A percentile compares a stretch with the other conserved stretches of the same genome.
Conservation (phyloP, 2,888 invertebrate genomes). For the Drosophila limbata region DNA sequence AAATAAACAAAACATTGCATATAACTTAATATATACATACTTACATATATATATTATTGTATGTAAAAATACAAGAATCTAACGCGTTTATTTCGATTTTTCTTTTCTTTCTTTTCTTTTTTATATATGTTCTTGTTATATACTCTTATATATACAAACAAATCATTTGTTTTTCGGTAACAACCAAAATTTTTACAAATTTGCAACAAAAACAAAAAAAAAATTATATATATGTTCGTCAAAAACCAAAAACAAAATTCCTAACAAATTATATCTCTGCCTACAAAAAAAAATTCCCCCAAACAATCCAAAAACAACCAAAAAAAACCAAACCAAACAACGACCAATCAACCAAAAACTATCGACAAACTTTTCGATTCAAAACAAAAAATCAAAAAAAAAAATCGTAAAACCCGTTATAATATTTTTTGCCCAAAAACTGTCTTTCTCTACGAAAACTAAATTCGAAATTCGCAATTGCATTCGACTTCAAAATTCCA, state of each 20-base stretch:
- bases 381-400: conserved; percentile 51
- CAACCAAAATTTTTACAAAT: conserved; percentile 67
- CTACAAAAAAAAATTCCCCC: conserved; percentile 44
- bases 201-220: conserved; percentile 80
- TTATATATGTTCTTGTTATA: conserved; percentile 83
- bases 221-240: conserved; percentile 86
- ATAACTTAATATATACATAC: conserved; percentile 45
- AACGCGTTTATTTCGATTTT: conserved; percentile 86
- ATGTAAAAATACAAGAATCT: conserved; percentile 83
- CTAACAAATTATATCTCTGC: conserved; percentile 59
- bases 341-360: conserved; percentile 52
- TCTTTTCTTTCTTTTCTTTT: conserved; percentile 84
- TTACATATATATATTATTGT: conserved; percentile 72
- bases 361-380: conserved; percentile 68
- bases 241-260: conserved; percentile 68
- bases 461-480: conserved; percentile 66
- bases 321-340: conserved; percentile 59
- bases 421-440: conserved; percentile 39
- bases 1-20: conserved; percentile 31
- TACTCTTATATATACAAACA: conserved; percentile 63
- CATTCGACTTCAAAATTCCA: conserved; percentile 59
- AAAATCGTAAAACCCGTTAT: conserved; percentile 46
- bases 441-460: conserved; percentile 42
- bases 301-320: conserved; percentile 52
- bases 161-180: conserved; percentile 81